Base-by-base conservation (phyloP, 2,113 vertebrate genomes). In the Cyphomyrus plagiostoma region DNA sequence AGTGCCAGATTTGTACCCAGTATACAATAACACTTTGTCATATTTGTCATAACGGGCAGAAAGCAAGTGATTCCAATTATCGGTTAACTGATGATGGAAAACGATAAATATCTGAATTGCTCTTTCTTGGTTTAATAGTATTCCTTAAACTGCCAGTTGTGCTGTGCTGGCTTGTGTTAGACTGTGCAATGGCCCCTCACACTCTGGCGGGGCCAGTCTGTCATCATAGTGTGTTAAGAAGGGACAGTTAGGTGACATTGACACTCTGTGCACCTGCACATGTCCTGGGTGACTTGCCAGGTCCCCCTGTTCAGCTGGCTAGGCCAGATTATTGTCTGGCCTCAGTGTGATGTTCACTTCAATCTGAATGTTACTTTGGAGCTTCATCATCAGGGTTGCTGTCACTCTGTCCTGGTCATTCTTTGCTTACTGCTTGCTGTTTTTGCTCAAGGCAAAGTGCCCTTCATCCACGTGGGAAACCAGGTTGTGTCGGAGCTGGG, bases 401-500 rank as follows among this genome's bases (percentile, higher is more conserved):
- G 35, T 17, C 35, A 45, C 39, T 82, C 46, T 50, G 10, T 26
- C 48, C 11, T 50, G 84, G 11, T 46, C 48, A 19, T 56, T 21
- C 9, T 58, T 42, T 58, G 15, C 30, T 58, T 50, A 17, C 13
- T 52, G 50, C 50, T 52, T 52, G 50, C 52, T 15, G 13, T n/a
- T 58, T 58, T 7, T 19, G 90, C 94, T 93, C 90, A 94, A 99
- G 98, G 98, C 88, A 99, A 97, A 95, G 96, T 97, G 35, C 98
- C 98, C 80, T 99, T 99, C 86, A 99, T 99, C 93, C 98, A 99
- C 0, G 98, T 99, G 17, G 98, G 98, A 90, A 99, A 98, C 95
- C 98, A 99, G 95, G 98, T 99, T 86, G 97, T 99, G 58, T 99
- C 98, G 84, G 98, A 99, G 95, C 96, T 99, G 90, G 98, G 98